Evolutionary conservation across 2,888 invertebrate genomes (phyloP).

Genomic region (Notodonta dromedarius): DNA sequence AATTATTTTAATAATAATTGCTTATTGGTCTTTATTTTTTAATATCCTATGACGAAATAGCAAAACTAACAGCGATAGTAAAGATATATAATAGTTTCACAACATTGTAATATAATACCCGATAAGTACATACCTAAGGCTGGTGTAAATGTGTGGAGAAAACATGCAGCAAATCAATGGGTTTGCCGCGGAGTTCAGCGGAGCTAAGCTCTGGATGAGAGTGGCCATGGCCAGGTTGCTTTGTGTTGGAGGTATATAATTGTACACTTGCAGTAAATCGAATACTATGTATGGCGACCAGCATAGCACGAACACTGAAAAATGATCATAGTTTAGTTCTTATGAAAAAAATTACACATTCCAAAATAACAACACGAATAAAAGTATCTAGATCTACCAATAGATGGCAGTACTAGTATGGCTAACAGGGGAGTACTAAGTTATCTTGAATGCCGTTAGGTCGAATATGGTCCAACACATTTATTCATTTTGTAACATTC

Average conservation of each 20-base stretch:
- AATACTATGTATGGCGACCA: slow-evolving; percentile 98
- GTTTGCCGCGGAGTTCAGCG: slow-evolving; percentile 97
- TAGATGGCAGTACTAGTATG: too few relatives aligned
- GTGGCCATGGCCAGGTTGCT: slow-evolving; percentile 93
- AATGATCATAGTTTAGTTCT: neutral
- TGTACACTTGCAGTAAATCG: slow-evolving; percentile 94
- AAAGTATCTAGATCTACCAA: too few relatives aligned
- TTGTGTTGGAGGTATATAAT: slow-evolving; percentile 90
- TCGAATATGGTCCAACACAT: too few relatives aligned
- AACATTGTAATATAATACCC: neutral
- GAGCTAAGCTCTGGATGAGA: slow-evolving; percentile 95
- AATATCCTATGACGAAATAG: too few relatives aligned
- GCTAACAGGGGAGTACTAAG: too few relatives aligned
- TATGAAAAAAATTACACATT: too few relatives aligned
- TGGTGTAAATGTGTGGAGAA: slow-evolving; percentile 94
- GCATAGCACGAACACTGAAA: slow-evolving; percentile 94
- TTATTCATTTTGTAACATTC: too few relatives aligned
- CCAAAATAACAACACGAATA: too few relatives aligned
- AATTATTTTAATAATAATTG: too few relatives aligned
- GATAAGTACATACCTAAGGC: slow-evolving; percentile 87
- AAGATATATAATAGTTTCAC: neutral
- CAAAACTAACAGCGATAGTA: neutral
- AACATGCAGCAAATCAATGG: slow-evolving; percentile 97
- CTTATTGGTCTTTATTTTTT: too few relatives aligned
- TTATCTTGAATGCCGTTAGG: too few relatives aligned